Evolutionary conservation across 2,113 vertebrate genomes (phyloP), one percentile per base, ranked within the genome.

Genomic region (Condylura cristata): DNA sequence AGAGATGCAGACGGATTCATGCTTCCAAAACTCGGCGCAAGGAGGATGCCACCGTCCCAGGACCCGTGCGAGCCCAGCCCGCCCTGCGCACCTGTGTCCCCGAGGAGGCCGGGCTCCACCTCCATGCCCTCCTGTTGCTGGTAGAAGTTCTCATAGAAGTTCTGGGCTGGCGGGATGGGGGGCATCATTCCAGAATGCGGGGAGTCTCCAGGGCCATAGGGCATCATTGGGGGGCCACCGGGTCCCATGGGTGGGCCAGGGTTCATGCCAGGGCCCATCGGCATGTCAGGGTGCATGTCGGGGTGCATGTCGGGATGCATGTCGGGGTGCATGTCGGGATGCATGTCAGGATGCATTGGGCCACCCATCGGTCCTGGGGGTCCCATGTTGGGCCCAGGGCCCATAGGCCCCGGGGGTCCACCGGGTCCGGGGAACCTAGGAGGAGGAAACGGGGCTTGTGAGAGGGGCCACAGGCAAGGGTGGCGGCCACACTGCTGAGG

Each of bases 141-240:
- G 98, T 99, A 99, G 97, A 99, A 99, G 90, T 98, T 98, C 20
- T 99, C 99, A n/a, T 99, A 99, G 96, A 99, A 99, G 84, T 98
- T 99, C 65, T 97, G 99, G 0, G 98, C 97, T 1, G 98, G 98
- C 0, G 98, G 98, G 1, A 98, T 98, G 0, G 98, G 98, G 0
- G 98, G 98, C 97, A 99, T 98, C 95, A 98, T 98, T 24, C 98
- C 98, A 0, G 98, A 98, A 18, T 98, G 98, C 0, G 99, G 98
- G 34, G 99, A 98, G 0, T 99, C 99, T 7, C 98, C 99, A 0
- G 98, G 96, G 1, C 97, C 98, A 71, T 99, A 99, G 30, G 98
- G 98, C 98, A 99, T 99, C 98, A 99, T 98, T 1, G 99, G 98
- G 2, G 98, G 98, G 0, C 98, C 98, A 0, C 98, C 97, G 0